A percentile compares a stretch with the other conserved stretches of the same genome.
These are phyloP conservation scores for Actenoides lindsayi DNA, from an alignment of 2,113 vertebrate genomes.

Conservation along the genomic window DNA sequence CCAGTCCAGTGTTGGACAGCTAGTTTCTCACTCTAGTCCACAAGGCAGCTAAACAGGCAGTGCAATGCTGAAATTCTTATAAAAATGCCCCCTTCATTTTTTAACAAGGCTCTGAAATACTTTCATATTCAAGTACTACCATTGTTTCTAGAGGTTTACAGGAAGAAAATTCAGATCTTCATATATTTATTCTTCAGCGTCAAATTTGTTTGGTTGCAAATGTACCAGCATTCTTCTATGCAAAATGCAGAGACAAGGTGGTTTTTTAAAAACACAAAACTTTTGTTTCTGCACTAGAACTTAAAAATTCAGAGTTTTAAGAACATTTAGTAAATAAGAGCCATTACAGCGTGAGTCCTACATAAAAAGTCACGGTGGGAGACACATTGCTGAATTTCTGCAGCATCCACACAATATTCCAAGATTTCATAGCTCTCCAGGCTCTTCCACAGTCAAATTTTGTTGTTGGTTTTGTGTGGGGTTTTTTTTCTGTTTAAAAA, in stretches of 20 bases:
- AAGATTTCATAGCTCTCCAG: slow-evolving; percentile 42
- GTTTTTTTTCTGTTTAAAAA: background rate
- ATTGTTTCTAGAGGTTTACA: background rate
- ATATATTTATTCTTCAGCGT: background rate
- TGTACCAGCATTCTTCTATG: background rate
- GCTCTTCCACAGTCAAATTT: background rate
- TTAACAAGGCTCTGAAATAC: background rate
- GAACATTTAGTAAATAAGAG: background rate
- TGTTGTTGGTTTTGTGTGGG: background rate
- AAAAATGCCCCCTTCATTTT: background rate
- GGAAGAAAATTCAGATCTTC: background rate
- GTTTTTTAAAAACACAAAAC: background rate
- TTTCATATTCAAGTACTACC: background rate
- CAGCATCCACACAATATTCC: background rate
- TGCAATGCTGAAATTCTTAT: background rate
- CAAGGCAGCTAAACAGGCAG: background rate
- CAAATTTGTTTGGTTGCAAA: background rate
- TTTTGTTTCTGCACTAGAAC: slow-evolving; percentile 21
- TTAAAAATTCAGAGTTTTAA: background rate
- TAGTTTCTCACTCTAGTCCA: too few relatives aligned
- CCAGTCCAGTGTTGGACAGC: background rate
- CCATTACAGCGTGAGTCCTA: background rate
- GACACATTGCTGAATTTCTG: slow-evolving; percentile 6
- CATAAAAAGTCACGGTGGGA: background rate
- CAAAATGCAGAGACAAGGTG: background rate